A percentile compares a stretch with the other conserved stretches of the same genome.
phyloP scores from a whole-genome alignment of 2,797 vertebrate genomes.

The Heterohyrax brucei region DNA sequence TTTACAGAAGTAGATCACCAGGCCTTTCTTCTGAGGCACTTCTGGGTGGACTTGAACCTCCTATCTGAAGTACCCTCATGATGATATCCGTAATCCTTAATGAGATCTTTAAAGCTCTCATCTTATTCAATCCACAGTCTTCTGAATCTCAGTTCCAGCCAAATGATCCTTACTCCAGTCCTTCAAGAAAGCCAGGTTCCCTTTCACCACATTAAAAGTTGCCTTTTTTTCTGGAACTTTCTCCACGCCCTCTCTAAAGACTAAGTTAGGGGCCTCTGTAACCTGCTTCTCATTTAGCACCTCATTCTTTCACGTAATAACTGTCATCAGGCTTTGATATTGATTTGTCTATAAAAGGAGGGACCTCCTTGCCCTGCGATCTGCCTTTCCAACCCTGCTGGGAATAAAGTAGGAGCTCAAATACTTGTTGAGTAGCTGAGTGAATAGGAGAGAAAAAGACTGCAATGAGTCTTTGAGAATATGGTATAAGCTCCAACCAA shows the following conservation, averaged over 20 bases:
- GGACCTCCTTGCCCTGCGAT: not conserved
- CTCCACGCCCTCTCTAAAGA: not conserved
- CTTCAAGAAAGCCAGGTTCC: not conserved
- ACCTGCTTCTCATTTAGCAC: not conserved
- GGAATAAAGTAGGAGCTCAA: not conserved
- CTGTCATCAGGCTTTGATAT: not conserved
- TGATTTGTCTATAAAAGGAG: not conserved
- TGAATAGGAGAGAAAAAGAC: not conserved
- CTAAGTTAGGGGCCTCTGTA: not conserved
- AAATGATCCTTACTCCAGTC: not conserved
- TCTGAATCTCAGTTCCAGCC: not conserved
- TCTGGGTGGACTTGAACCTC: not conserved
- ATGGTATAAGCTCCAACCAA: not conserved
- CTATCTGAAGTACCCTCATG: not conserved
- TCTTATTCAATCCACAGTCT: not conserved
- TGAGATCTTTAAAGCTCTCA: not conserved
- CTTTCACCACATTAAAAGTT: constrained; percentile 7
- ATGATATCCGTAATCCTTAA: constrained; percentile 43
- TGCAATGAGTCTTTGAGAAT: not conserved
- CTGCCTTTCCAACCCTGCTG: not conserved
- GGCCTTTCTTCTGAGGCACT: not conserved
- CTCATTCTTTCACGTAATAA: not conserved
- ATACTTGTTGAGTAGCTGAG: constrained; percentile 3
- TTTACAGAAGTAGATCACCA: not conserved
- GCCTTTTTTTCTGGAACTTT: not conserved